Percentiles rank a stretch among this genome's conserved stretches.
These are phyloP conservation scores for Diadegma fenestrale DNA, from an alignment of 2,888 invertebrate genomes.

Conservation along the genomic window DNA sequence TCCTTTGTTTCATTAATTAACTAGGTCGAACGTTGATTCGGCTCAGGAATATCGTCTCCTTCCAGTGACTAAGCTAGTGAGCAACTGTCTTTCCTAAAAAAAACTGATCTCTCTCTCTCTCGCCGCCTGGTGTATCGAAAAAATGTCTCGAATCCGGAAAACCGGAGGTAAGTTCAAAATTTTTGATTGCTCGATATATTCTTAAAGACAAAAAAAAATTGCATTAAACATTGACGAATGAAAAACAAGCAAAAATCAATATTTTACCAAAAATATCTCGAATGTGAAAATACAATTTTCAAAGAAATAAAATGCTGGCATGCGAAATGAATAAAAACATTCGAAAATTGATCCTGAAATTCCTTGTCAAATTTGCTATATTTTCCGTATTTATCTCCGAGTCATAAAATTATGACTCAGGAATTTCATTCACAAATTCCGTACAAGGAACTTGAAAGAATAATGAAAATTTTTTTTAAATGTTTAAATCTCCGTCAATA, in stretches of 20 bases:
- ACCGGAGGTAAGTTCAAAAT: neutral
- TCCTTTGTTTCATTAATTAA: conserved; percentile 15
- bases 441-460: neutral
- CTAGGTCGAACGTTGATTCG: conserved; percentile 50
- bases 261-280: neutral
- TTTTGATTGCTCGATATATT: neutral
- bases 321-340: neutral
- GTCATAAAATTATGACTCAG: neutral
- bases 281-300: neutral
- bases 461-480: neutral
- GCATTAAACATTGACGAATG: neutral
- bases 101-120: neutral
- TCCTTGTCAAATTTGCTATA: neutral
- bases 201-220: neutral
- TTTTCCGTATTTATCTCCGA: neutral
- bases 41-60: conserved; percentile 26
- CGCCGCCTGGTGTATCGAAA: neutral
- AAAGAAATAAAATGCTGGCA: neutral
- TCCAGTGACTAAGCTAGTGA: conserved; percentile 50
- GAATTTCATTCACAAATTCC: neutral
- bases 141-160: neutral
- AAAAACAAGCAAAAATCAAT: neutral
- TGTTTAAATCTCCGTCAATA: neutral
- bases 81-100: conserved; percentile 34
- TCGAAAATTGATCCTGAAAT: neutral